Base-by-base conservation (phyloP, 2,113 vertebrate species). In the Thermophis baileyi region DNA sequence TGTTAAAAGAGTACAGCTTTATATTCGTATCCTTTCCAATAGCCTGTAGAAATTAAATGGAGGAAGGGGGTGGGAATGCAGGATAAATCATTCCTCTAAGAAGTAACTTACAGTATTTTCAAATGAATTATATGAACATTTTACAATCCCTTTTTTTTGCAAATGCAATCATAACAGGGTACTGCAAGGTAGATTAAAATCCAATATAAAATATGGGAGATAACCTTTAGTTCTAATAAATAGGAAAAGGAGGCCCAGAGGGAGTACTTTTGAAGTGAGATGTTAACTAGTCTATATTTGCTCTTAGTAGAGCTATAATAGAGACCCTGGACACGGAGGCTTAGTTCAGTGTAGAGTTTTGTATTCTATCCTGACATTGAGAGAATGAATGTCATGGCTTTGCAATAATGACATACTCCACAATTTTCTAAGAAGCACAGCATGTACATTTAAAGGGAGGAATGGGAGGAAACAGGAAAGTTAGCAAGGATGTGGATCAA, bases 371-470 rank as follows among this genome's bases (percentile, higher is more conserved):
- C 11, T 60, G 85, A 25, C 46, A 54, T 88, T 0, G 93, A 93
- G 87, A n/a, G 92, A 96, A 86, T 92, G 92, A 87, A 91, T 49
- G 14, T 60, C 3, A 24, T 85, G n/a, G 81, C 92, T 93, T 11
- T 50, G 88, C 6, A 94, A 18, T 90, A 95, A 91, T 95, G 81
- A 87, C 20, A 63, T 85, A 91, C 69, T 74, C 16, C 94, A 90
- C 9, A 85, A 85, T 94, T 11, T 95, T 92, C 40, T 91, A 90
- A 57, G 53, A 60, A 88, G 0, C 85, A 27, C 0, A 50, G 27
- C 81, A 47, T 25, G 1, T 30, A 92, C 0, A 63, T 88, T 57
- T 12, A 50, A 51, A 90, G 46, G 55, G 90, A 90, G 30, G n/a
- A 87, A 88, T 92, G 88, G 25, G 11, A 91, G 14, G 14, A 46